These are phyloP conservation scores for Philhelius pedissequus DNA, from an alignment of 2,888 invertebrate species.

Conservation along the genomic window DNA sequence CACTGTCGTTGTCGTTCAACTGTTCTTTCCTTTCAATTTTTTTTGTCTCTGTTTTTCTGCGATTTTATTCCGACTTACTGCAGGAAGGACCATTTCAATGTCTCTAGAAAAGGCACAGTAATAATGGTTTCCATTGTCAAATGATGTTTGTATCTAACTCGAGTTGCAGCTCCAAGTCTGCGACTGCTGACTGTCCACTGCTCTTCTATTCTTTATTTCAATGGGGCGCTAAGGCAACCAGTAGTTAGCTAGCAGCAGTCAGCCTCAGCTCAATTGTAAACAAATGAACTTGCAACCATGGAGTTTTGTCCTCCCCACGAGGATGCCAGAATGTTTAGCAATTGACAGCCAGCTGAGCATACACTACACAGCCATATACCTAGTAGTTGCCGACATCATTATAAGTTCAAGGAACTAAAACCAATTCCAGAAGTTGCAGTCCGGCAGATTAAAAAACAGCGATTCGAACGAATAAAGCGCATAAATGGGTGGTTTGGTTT, in stretches of 20 bases:
- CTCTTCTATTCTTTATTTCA: not conserved
- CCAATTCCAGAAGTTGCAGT: conserved; percentile 53
- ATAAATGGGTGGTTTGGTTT: conserved; percentile 43
- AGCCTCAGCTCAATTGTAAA: not conserved
- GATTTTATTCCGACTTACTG: not conserved
- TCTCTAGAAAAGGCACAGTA: conserved; percentile 19
- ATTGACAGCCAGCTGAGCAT: conserved; percentile 14
- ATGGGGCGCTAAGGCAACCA: conserved; percentile 10
- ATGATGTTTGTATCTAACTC: conserved; percentile 39
- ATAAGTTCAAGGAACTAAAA: conserved; percentile 61
- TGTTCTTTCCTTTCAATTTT: conserved; percentile 9
- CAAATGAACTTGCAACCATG: conserved; percentile 27
- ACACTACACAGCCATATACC: not conserved
- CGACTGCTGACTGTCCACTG: not conserved
- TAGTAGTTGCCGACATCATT: conserved; percentile 43
- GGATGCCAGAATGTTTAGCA: not conserved
- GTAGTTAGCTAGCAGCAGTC: not conserved
- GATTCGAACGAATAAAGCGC: conserved; percentile 50
- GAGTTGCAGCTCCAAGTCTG: not conserved
- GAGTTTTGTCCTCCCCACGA: not conserved
- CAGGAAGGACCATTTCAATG: not conserved
- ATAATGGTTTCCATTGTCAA: conserved; percentile 48
- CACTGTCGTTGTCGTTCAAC: conserved; percentile 16
- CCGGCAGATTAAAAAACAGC: conserved; percentile 49
- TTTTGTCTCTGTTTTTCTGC: not conserved